phyloP scores from a whole-genome alignment of 2,888 invertebrate species.

The Nymphalis urticae region DNA sequence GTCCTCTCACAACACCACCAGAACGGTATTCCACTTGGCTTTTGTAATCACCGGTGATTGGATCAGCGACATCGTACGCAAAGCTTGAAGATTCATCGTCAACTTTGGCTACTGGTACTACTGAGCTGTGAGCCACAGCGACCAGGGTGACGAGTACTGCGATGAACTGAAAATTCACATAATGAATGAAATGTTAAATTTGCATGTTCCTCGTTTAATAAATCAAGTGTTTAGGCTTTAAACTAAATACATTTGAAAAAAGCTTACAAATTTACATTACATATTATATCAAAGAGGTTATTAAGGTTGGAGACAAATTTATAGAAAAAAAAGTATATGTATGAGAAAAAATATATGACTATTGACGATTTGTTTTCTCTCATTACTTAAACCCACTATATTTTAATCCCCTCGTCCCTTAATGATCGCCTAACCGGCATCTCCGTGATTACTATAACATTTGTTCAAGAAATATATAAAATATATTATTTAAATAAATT shows the following conservation, averaged over 20 bases:
- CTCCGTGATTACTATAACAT: too few species aligned
- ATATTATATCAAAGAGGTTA: not conserved
- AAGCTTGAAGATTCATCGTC: constrained; percentile 69
- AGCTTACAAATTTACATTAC: not conserved
- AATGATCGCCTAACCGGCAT: too few species aligned
- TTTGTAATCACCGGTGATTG: constrained; percentile 80
- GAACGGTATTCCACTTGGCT: constrained; percentile 77
- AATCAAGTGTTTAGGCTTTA: not conserved
- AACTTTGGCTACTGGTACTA: constrained; percentile 66
- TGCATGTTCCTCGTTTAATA: not conserved
- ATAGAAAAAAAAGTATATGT: too few species aligned
- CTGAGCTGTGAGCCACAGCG: constrained; percentile 68
- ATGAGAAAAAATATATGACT: too few species aligned
- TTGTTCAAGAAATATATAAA: not conserved
- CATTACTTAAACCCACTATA: too few species aligned
- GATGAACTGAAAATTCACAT: constrained; percentile 58
- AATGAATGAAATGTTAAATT: constrained; percentile 23
- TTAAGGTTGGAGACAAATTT: too few species aligned
- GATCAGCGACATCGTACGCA: constrained; percentile 79
- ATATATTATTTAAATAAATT: not conserved
- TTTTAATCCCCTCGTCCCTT: too few species aligned
- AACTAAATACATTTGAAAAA: too few species aligned
- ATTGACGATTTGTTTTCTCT: too few species aligned
- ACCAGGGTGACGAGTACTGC: constrained; percentile 72
- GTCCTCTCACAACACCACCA: constrained; percentile 75